Conservation (phyloP, 2,113 vertebrate genomes). For the Phalacrocorax brasilianus region DNA sequence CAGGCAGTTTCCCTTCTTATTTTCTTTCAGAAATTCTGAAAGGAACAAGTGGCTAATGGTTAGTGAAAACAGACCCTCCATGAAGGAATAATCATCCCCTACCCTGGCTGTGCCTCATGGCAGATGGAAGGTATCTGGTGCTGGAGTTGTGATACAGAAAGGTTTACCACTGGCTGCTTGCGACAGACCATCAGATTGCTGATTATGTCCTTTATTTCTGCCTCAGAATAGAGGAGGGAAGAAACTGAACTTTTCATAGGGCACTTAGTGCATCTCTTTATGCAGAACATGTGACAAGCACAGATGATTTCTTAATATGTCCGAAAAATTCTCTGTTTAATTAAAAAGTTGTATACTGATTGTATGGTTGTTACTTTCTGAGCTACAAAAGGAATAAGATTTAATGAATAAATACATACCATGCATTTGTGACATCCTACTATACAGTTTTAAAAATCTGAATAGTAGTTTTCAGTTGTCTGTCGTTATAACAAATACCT, state of each 20-base stretch:
- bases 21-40: neutral
- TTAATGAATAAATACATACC: neutral
- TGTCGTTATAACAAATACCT: neutral
- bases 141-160: neutral
- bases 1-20: neutral
- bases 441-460: neutral
- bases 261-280: neutral
- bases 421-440: neutral
- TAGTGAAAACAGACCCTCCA: neutral
- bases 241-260: neutral
- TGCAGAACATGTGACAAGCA: neutral
- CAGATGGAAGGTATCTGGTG: neutral
- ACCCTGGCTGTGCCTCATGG: neutral
- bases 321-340: neutral
- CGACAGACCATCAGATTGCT: neutral
- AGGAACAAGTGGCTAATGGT: neutral
- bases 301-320: neutral
- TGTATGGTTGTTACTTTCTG: neutral
- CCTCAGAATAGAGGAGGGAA: neutral
- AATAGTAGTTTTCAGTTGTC: neutral
- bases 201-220: neutral
- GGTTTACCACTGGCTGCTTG: neutral
- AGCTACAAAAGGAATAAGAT: neutral
- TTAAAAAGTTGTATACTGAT: neutral
- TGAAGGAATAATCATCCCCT: neutral